Evolutionary conservation across 2,888 invertebrate species (phyloP).

Genomic region (Tryphoninae sp.): DNA sequence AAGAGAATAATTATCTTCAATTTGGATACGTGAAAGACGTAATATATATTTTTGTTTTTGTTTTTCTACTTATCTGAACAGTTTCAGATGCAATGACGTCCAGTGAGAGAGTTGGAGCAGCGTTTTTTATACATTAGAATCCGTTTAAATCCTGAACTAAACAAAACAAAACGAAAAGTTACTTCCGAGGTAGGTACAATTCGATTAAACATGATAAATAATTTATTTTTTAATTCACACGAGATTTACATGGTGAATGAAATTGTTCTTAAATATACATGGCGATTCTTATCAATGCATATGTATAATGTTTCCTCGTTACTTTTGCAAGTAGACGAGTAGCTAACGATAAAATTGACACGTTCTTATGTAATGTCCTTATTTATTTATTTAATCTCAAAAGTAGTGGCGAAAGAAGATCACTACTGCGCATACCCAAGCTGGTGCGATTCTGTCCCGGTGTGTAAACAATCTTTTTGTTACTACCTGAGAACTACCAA

Average conservation of each 20-base stretch:
- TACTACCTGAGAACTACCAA: conserved; percentile 85
- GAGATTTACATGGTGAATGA: conserved; percentile 4
- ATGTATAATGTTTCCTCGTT: neutral
- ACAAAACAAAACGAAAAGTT: neutral
- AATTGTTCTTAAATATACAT: neutral
- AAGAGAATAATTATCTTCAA: conserved; percentile 61
- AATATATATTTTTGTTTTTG: neutral
- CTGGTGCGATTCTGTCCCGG: conserved; percentile 75
- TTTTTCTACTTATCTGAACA: conserved; percentile 5
- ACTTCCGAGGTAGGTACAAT: conserved; percentile 8
- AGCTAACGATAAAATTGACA: conserved; percentile 3
- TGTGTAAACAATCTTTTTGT: conserved; percentile 79
- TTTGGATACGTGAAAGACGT: conserved; percentile 45
- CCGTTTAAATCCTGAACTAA: neutral
- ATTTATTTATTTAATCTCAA: conserved; percentile 52
- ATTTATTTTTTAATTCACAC: conserved; percentile 37
- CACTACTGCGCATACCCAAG: conserved; percentile 77
- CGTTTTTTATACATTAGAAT: conserved; percentile 13
- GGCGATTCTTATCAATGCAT: neutral
- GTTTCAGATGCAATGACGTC: neutral
- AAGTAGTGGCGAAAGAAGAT: conserved; percentile 79
- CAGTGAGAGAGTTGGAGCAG: conserved; percentile 10
- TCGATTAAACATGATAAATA: conserved; percentile 39
- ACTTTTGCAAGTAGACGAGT: conserved; percentile 30
- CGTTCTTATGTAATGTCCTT: neutral